Evolutionary conservation across 2,113 vertebrate genomes (phyloP), one percentile per base, ranked within the genome.

Genomic region (Campylomormyrus numenius): DNA sequence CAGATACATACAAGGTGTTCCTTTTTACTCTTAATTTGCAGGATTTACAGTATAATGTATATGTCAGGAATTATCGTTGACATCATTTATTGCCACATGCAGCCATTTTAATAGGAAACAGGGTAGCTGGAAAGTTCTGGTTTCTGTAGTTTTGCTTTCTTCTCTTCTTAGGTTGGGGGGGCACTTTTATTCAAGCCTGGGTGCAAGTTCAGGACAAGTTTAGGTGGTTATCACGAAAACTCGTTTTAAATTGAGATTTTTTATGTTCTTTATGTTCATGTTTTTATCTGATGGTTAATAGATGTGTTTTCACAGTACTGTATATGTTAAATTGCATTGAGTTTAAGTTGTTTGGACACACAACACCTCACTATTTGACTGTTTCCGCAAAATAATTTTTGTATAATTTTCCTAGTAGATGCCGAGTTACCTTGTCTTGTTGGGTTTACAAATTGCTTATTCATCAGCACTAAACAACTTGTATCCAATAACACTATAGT

Each of bases 141-240:
- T 92, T 92, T 89, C 90, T 91, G 50, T 92, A 92, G 92, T 94
- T 92, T 95, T 96, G 95, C 93, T 95, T 96, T 96, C 95, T 92
- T 90, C 92, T 95, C 94, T 93, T 96, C 95, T 96, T 96, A 96
- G 93, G 90, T 53, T 53, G 52, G 91, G 92, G 92, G 92, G 94
- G 95, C 96, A 95, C 95, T 93, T 96, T 96, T 92, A 94, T 93
- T 96, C 95, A 96, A 91, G 94, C 90, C 93, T 90, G 85, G 92
- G 93, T 92, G 94, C 93, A 93, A 94, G 92, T 92, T 85, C 66
- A 89, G 87, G 93, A 93, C 91, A 92, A 90, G 74, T 89, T 91
- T 91, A 93, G 92, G 15, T 7, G 35, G 3, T 80, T 42, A 42
- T 17, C 31, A 17, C 42, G 74, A 42, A 77, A 42, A 17, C 15